Evolutionary conservation across 2,113 vertebrate species (phyloP).

Genomic region (Suncus etruscus): DNA sequence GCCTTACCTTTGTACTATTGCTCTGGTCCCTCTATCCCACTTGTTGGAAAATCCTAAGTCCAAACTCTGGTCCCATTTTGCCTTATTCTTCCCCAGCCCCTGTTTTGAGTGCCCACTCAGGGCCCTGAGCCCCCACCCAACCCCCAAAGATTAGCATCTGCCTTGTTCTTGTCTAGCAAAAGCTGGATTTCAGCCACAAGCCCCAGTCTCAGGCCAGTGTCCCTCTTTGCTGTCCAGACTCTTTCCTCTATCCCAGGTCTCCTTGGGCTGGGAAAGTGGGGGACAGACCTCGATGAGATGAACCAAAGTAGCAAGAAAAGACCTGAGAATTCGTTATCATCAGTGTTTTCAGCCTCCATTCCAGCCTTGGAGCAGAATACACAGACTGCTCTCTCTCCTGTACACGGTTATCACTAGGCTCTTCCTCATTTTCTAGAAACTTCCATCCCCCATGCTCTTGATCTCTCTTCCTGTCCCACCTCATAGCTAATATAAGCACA

Average conservation of each 20-base stretch:
- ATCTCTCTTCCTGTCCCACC: neutral
- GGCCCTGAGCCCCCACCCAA: neutral
- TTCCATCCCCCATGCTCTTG: neutral
- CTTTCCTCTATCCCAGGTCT: neutral
- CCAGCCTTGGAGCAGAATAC: neutral
- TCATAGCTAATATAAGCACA: neutral
- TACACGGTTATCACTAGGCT: neutral
- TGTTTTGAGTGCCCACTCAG: neutral
- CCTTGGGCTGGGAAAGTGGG: neutral
- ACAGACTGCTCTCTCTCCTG: neutral
- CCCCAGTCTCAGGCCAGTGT: neutral
- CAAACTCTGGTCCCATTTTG: neutral
- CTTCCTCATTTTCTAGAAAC: neutral
- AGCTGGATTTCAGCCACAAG: neutral
- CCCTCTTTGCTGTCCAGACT: neutral
- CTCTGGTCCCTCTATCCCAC: neutral
- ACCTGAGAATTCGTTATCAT: neutral
- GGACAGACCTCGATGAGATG: neutral
- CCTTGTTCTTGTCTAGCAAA: neutral
- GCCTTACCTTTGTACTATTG: neutral
- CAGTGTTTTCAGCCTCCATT: neutral
- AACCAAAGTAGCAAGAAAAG: neutral
- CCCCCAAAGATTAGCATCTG: neutral
- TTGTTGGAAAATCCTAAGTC: neutral
- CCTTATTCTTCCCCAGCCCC: constrained; percentile 1